These are phyloP conservation scores for Hemicordylus capensis DNA, from an alignment of 2,113 vertebrate genomes.

Conservation along the genomic window DNA sequence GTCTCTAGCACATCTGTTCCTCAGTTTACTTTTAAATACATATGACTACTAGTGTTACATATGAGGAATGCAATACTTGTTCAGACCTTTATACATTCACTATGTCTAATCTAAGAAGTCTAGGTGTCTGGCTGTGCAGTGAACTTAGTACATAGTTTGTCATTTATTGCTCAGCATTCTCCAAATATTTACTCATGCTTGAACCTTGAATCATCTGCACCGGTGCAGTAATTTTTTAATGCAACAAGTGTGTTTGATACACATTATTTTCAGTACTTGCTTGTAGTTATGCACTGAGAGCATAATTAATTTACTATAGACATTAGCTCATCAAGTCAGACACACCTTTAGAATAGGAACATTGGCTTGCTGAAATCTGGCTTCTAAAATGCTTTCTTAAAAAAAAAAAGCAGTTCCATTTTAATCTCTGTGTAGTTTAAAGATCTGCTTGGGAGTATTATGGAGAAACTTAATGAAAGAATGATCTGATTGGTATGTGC, in stretches of 20 bases:
- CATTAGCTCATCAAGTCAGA: background rate
- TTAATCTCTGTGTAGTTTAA: background rate
- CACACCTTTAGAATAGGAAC: background rate
- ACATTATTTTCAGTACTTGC: background rate
- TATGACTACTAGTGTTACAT: background rate
- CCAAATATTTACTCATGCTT: background rate
- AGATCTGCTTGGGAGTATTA: background rate
- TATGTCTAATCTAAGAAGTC: slow-evolving; percentile 8
- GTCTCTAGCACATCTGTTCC: background rate
- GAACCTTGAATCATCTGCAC: slow-evolving; percentile 28
- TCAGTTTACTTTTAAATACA: background rate
- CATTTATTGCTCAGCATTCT: slow-evolving; percentile 34
- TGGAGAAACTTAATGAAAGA: background rate
- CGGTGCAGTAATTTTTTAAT: background rate
- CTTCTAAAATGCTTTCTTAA: background rate
- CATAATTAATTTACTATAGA: too few relatives aligned
- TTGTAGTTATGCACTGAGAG: background rate
- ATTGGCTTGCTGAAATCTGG: background rate
- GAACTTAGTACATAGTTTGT: slow-evolving; percentile 29
- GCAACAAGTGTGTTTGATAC: slow-evolving; percentile 28
- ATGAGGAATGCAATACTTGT: background rate
- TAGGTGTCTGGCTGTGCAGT: slow-evolving; percentile 6
- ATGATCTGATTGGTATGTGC: background rate
- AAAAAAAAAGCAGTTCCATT: background rate
- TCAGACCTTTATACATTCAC: background rate